A percentile compares a stretch with the other conserved stretches of the same genome.
Conservation (phyloP, 2,113 vertebrate genomes). For the Lepus timidus region DNA sequence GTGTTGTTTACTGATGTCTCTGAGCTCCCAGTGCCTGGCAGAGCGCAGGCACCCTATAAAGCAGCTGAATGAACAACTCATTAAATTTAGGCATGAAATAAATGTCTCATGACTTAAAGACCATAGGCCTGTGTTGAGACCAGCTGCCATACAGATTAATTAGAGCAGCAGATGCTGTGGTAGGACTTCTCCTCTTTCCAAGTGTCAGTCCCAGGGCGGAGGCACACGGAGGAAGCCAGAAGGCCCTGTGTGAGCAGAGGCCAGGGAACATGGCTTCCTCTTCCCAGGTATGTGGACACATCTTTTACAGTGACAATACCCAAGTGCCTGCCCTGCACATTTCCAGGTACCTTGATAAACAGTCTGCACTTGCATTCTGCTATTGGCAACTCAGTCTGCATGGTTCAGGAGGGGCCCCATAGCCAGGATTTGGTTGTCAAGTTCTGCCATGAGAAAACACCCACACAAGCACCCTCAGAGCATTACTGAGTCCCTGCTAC, state of each 20-base stretch:
- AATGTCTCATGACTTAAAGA: conserved; percentile 3
- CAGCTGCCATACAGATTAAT: background rate
- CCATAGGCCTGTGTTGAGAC: background rate
- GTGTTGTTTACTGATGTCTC: background rate
- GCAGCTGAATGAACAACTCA: background rate
- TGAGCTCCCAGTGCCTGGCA: background rate
- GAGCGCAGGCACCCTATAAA: background rate
- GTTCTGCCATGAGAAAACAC: background rate
- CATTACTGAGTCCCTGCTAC: background rate
- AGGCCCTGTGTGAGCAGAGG: background rate
- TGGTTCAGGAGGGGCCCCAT: background rate
- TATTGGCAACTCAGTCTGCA: background rate
- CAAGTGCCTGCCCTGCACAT: background rate
- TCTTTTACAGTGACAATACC: background rate
- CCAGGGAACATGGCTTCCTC: background rate
- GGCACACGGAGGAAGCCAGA: background rate
- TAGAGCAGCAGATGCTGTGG: background rate
- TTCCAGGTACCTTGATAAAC: background rate
- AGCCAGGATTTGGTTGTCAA: background rate
- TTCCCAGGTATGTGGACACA: background rate
- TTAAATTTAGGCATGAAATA: conserved; percentile 21
- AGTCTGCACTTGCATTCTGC: background rate
- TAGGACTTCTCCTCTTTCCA: background rate
- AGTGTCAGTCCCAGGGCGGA: background rate
- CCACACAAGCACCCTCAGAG: background rate